Evolutionary conservation across 2,888 invertebrate species (phyloP).

Genomic region (Bugula neritina): DNA sequence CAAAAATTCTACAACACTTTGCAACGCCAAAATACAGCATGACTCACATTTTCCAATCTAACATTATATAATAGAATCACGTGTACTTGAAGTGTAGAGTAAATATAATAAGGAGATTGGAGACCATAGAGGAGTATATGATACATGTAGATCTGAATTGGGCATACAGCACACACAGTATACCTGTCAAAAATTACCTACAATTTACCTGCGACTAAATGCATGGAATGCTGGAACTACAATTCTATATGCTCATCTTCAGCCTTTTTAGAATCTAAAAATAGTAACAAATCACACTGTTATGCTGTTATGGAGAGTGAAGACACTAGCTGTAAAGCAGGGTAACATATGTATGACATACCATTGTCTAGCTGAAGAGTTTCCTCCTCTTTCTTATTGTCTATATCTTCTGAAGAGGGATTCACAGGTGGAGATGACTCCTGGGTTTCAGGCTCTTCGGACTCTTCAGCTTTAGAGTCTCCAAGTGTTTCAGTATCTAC

Average conservation of each 20-base stretch:
- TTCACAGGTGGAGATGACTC: background rate
- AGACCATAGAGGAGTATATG: too few species aligned
- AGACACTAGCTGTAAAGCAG: too few species aligned
- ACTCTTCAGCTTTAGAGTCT: background rate
- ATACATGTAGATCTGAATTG: too few species aligned
- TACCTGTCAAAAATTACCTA: background rate
- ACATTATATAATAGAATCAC: too few species aligned
- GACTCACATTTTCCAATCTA: too few species aligned
- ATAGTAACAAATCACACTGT: background rate
- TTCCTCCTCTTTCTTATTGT: conserved; percentile 3
- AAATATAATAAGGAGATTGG: too few species aligned
- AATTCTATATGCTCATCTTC: conserved; percentile 11
- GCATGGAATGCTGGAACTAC: background rate
- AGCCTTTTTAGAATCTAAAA: background rate
- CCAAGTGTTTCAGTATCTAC: background rate
- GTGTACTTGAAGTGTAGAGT: too few species aligned
- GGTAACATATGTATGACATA: too few species aligned
- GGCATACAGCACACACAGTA: too few species aligned
- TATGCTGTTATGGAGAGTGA: too few species aligned
- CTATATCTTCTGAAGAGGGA: background rate
- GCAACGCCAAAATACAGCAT: too few species aligned
- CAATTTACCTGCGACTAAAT: background rate
- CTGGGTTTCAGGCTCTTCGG: background rate
- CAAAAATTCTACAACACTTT: too few species aligned
- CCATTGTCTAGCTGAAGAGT: conserved; percentile 4